A percentile compares a stretch with the other conserved stretches of the same genome.
Conservation (phyloP, 1,140 invertebrate species). For the Solenopsis invicta region DNA sequence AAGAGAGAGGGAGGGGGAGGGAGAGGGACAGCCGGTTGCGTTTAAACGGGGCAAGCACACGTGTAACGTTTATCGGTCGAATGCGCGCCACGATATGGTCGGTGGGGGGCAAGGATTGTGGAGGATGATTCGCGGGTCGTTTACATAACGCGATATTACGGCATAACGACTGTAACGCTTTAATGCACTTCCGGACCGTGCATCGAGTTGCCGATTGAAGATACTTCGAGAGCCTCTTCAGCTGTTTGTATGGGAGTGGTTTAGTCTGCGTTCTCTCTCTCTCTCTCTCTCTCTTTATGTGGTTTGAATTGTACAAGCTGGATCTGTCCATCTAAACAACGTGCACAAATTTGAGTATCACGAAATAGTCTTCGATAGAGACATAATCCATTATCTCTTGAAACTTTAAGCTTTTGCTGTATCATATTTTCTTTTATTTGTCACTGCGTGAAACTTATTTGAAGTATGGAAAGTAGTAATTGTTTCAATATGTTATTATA, state of each 20-base stretch:
- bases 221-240: slow-evolving; percentile 54
- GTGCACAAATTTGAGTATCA: slow-evolving; percentile 23
- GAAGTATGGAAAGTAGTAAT: background rate
- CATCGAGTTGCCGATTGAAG: slow-evolving; percentile 50
- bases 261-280: slow-evolving; percentile 11
- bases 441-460: background rate
- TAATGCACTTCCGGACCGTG: slow-evolving; percentile 56
- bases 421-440: slow-evolving; percentile 11
- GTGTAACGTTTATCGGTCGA: slow-evolving; percentile 59
- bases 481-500: background rate
- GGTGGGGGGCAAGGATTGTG: background rate
- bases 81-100: slow-evolving; percentile 29
- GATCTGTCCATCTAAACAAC: slow-evolving; percentile 18
- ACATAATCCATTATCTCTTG: background rate
- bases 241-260: slow-evolving; percentile 38
- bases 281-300: background rate
- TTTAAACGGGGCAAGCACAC: slow-evolving; percentile 53
- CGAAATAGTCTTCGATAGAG: background rate
- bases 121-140: slow-evolving; percentile 61
- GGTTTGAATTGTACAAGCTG: slow-evolving; percentile 13
- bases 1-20: background rate
- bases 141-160: slow-evolving; percentile 64
- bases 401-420: slow-evolving; percentile 8
- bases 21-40: background rate
- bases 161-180: slow-evolving; percentile 61